These are phyloP conservation scores for Montipora capitata DNA, from an alignment of 92 coral and sea anemone species.

Conservation along the genomic window DNA sequence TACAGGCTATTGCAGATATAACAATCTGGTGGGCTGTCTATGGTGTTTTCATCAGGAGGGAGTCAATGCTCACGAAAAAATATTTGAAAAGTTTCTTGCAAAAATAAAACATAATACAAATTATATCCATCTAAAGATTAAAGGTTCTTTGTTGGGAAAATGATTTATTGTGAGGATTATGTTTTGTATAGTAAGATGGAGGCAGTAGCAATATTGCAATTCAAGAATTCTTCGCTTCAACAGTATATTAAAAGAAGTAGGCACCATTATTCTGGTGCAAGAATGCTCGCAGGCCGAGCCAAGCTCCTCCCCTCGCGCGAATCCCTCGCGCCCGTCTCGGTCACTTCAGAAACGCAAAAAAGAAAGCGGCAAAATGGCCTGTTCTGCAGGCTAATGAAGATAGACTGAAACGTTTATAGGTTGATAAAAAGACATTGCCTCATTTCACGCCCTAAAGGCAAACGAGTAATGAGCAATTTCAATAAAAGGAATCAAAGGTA, in stretches of 20 bases:
- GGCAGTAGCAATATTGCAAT: slow-evolving; percentile 25
- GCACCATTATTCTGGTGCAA: background rate
- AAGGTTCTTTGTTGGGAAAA: slow-evolving; percentile 30
- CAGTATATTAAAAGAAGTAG: background rate
- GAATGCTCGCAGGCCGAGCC: slow-evolving; percentile 4
- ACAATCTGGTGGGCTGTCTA: slow-evolving; percentile 15
- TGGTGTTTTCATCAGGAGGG: slow-evolving; percentile 33
- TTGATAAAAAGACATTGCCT: slow-evolving; percentile 23
- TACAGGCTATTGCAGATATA: background rate
- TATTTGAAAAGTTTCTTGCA: slow-evolving; percentile 23
- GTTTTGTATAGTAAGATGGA: slow-evolving; percentile 16
- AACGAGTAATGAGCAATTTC: background rate
- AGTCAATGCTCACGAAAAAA: slow-evolving; percentile 12
- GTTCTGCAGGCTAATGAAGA: no score
- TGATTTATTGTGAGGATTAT: slow-evolving; percentile 28
- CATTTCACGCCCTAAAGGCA: slow-evolving; percentile 17
- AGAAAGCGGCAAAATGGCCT: no score
- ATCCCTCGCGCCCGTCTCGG: slow-evolving; percentile 22
- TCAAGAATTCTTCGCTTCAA: background rate
- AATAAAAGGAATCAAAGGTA: slow-evolving; percentile 2
- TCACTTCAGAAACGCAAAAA: slow-evolving; percentile 21
- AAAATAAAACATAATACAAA: slow-evolving; percentile 7
- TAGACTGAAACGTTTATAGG: slow-evolving; percentile 30
- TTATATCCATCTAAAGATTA: slow-evolving; percentile 15
- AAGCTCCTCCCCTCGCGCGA: slow-evolving; percentile 25